phyloP scores from a whole-genome alignment of 2,797 vertebrate species.

The Acrossocheilus fasciatus region DNA sequence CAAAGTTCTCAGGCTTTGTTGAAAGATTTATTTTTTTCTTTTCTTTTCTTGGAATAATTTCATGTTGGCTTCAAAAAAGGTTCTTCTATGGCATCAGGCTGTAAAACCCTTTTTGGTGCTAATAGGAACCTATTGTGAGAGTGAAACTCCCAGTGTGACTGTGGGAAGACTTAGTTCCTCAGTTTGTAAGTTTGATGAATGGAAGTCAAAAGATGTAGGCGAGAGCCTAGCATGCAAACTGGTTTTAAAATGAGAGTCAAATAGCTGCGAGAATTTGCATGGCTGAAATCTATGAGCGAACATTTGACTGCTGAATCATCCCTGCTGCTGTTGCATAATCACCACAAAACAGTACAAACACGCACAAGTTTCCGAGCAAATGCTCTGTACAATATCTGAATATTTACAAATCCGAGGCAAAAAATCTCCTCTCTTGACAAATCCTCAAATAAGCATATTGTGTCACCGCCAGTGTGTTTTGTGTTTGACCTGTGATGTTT shows the following conservation, averaged over 20 bases:
- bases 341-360: constrained; percentile 45
- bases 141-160: constrained; percentile 1
- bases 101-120: not conserved
- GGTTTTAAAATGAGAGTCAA: constrained; percentile 62
- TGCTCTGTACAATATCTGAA: not conserved
- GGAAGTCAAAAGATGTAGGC: constrained; percentile 16
- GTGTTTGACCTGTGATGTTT: not conserved
- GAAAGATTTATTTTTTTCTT: not conserved
- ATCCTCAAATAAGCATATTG: constrained; percentile 6
- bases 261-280: constrained; percentile 68
- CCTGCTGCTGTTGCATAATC: constrained; percentile 43
- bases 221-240: constrained; percentile 64
- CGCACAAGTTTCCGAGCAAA: constrained; percentile 25
- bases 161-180: constrained; percentile 6
- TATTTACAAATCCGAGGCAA: not conserved
- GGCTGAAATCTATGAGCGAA: constrained; percentile 59
- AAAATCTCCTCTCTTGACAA: constrained; percentile 28
- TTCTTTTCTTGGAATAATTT: not conserved
- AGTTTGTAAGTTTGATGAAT: constrained; percentile 25
- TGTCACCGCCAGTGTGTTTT: not conserved
- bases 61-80: not conserved
- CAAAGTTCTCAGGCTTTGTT: not conserved
- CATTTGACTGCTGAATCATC: constrained; percentile 68
- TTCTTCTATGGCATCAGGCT: not conserved
- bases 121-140: constrained; percentile 1